Evolutionary conservation across 2,888 invertebrate genomes (phyloP).

Genomic region (Limnephilus marmoratus): DNA sequence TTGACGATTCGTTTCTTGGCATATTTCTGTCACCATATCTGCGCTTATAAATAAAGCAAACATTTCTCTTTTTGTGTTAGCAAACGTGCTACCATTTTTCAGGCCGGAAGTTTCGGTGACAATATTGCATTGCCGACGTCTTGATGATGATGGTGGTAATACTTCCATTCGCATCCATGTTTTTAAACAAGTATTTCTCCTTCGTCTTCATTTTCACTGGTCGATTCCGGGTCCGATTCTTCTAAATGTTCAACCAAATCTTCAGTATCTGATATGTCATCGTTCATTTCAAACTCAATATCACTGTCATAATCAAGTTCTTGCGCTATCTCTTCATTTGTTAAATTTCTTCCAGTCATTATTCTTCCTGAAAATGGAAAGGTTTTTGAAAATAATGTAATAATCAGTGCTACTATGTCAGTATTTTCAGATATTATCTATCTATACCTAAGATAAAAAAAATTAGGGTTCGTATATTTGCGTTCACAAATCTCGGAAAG

Average conservation of each 20-base stretch:
- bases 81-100: conserved; percentile 25
- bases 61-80: conserved; percentile 6
- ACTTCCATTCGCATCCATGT: conserved; percentile 52
- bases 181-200: conserved; percentile 48
- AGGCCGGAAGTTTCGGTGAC: conserved; percentile 47
- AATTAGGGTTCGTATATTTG: too few relatives aligned
- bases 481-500: too few relatives aligned
- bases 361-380: not conserved
- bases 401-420: too few relatives aligned
- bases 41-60: not conserved
- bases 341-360: conserved; percentile 21
- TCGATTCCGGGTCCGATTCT: not conserved
- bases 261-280: conserved; percentile 34
- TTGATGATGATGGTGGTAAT: conserved; percentile 49
- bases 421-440: too few relatives aligned
- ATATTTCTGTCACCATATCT: too few relatives aligned
- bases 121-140: conserved; percentile 53
- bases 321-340: conserved; percentile 32
- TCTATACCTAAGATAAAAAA: too few relatives aligned
- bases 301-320: conserved; percentile 43
- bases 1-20: too few relatives aligned
- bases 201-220: conserved; percentile 54
- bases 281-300: conserved; percentile 45
- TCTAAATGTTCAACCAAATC: conserved; percentile 37
- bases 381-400: not conserved